Conservation (phyloP, 2,797 vertebrate species). For the Crocodylus rhombifer region DNA sequence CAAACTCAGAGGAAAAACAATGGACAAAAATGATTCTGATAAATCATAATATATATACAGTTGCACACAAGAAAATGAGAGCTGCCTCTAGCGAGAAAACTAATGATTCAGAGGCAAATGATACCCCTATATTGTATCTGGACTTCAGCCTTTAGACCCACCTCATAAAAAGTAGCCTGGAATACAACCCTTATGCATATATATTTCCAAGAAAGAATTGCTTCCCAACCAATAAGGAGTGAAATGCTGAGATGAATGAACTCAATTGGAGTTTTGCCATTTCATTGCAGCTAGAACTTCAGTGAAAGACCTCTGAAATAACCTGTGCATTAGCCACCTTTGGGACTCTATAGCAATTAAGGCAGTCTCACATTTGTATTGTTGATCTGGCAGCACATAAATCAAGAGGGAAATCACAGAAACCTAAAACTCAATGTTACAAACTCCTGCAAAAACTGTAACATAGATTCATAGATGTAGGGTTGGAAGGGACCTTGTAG, state of each 20-base stretch:
- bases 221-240: not conserved
- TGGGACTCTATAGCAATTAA: not conserved
- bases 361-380: not conserved
- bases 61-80: not conserved
- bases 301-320: not conserved
- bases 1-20: slow-evolving; percentile 56
- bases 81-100: not conserved
- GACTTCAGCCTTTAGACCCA: not conserved
- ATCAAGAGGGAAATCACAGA: not conserved
- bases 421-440: not conserved
- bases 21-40: slow-evolving; percentile 47
- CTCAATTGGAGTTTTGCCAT: not conserved
- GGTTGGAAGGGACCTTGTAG: no score
- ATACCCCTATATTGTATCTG: not conserved
- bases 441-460: not conserved
- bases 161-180: not conserved
- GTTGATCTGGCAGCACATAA: not conserved
- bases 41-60: not conserved
- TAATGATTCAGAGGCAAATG: not conserved
- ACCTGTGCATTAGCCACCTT: not conserved
- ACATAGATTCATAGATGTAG: not conserved
- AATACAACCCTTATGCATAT: not conserved
- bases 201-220: not conserved
- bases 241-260: not conserved
- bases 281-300: not conserved